phyloP scores from a whole-genome alignment of 1,140 invertebrate species.

The Ceratitis capitata region DNA sequence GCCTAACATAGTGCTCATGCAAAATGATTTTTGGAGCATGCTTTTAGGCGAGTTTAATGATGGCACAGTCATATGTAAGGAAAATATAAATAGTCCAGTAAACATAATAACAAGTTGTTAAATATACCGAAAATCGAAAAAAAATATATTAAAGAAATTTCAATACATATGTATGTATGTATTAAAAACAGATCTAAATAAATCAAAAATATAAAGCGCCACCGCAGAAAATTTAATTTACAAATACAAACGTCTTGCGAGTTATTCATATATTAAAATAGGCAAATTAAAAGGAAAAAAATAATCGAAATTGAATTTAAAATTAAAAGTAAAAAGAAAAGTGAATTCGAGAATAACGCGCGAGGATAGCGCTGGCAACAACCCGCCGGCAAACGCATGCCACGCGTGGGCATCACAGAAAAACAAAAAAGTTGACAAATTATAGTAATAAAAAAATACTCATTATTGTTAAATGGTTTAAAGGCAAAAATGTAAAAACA shows the following conservation, averaged over 20 bases:
- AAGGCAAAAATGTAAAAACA: neutral
- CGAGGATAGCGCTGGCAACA: slow-evolving; percentile 15
- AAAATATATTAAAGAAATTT: too few species aligned
- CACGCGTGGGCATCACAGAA: neutral
- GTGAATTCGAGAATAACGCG: neutral
- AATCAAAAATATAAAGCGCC: neutral
- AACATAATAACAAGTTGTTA: too few species aligned
- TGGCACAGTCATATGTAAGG: too few species aligned
- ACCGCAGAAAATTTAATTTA: neutral
- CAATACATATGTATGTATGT: too few species aligned
- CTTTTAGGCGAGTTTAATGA: neutral
- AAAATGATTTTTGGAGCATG: neutral
- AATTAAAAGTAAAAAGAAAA: neutral
- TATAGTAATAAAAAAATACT: slow-evolving; percentile 15
- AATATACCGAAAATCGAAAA: too few species aligned
- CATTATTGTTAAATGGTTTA: slow-evolving; percentile 40
- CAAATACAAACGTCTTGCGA: neutral
- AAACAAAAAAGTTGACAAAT: neutral
- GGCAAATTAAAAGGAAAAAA: neutral
- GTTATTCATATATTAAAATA: neutral
- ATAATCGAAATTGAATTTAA: neutral
- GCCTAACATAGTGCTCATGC: neutral
- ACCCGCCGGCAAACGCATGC: slow-evolving; percentile 5
- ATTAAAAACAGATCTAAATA: neutral
- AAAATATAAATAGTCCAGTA: too few species aligned